Evolutionary conservation across 2,888 invertebrate genomes (phyloP), one percentile per base, ranked within the genome.

Genomic region (Margaritifera margaritifera): DNA sequence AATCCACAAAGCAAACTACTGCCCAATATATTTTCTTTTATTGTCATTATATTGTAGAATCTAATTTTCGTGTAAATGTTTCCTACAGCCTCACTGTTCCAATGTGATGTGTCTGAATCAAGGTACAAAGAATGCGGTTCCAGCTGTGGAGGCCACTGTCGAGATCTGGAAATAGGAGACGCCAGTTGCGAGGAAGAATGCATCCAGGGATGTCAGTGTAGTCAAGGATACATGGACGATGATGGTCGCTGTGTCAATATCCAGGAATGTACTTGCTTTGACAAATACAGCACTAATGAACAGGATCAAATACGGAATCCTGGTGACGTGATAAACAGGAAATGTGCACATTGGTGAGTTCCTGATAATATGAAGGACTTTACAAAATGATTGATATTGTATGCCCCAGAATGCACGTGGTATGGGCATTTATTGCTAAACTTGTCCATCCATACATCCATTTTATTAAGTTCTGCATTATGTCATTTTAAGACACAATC

Each of bases 261-360:
- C 52, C 53, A 25, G 5, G 63, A 74, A 42, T 80, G 80, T 65
- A 77, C 80, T 0, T 80, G 80, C 51, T 77, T 70, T 55, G 77
- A 80, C 54, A 72, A 71, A 50, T 80, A 72, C 62, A 71, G 64
- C 6, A 65, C 66, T 22, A 8, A 6, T 6, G 70, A 71, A 50
- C 72, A 68, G 0, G 91, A 93, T 56, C 64, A 62, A 25, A 66
- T 78, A 22, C 61, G 69, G 54, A 65, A 75, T 25, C 64, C 77
- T 22, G 72, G 75, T 56, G 74, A 77, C 27, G 74, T 70, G 15
- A 68, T 72, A 22, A 72, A 75, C n/a, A 62, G 77, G 6, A 72
- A 74, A 22, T 80, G 80, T 56, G 66, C 74, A 2, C 64, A 65
- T 53, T 80, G 80, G 80, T 80, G 69, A 66, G 60, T 55, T 3